These are phyloP conservation scores for Ptilonorhynchus violaceus DNA, from an alignment of 2,113 vertebrate genomes.

Conservation along the genomic window DNA sequence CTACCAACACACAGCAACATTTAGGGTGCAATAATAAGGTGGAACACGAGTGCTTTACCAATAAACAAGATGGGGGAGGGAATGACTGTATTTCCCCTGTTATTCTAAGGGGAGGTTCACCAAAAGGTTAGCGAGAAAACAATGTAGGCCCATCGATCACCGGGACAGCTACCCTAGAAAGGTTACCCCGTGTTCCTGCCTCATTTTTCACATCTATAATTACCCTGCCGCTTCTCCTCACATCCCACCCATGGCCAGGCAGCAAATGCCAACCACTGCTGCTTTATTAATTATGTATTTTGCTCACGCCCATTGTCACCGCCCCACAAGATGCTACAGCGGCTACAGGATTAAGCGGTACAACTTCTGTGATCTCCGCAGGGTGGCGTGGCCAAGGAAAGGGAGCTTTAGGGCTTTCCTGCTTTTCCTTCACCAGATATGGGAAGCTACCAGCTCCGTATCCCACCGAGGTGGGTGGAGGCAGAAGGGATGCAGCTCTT, in stretches of 20 bases:
- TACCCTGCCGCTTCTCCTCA: neutral
- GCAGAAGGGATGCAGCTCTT: neutral
- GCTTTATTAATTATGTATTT: conserved; percentile 59
- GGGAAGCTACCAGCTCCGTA: neutral
- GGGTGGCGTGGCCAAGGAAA: rapidly evolving
- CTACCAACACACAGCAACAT: neutral
- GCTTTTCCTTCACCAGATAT: rapidly evolving
- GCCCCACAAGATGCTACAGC: neutral
- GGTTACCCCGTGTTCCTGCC: conserved; percentile 26
- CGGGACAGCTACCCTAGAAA: conserved; percentile 58
- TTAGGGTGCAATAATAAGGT: conserved; percentile 4
- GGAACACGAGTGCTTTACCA: neutral
- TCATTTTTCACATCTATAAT: conserved; percentile 71
- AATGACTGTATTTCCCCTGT: conserved; percentile 67
- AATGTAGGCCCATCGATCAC: conserved; percentile 65
- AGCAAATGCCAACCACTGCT: neutral
- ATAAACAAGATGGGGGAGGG: conserved; percentile 52
- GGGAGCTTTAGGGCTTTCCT: neutral
- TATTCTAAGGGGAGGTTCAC: conserved; percentile 67
- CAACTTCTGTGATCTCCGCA: neutral
- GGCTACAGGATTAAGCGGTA: neutral
- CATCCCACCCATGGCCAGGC: neutral
- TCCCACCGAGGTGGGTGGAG: neutral
- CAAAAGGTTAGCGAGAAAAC: conserved; percentile 70
- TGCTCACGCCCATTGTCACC: conserved; percentile 2